Conservation (phyloP, 2,113 vertebrate genomes). For the Mustelus asterias region DNA sequence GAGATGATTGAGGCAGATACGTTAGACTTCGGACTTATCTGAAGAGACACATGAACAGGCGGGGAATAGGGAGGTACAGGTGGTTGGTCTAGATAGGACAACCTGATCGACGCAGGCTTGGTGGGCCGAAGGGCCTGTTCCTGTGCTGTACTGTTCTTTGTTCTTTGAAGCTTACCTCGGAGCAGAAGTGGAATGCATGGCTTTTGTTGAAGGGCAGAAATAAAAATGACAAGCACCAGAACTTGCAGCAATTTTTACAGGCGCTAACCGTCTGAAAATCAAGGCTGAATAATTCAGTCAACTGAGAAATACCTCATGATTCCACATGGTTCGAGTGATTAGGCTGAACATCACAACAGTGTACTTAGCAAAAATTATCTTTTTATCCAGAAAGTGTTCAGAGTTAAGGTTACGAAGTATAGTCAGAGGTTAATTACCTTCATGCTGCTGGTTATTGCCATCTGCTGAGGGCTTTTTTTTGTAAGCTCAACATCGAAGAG, state of each 20-base stretch:
- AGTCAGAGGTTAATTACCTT: conserved; percentile 4
- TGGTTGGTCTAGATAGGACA: too few relatives aligned
- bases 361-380: not conserved
- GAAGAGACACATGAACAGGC: too few relatives aligned
- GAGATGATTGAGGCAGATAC: too few relatives aligned
- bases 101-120: too few relatives aligned
- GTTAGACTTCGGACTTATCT: too few relatives aligned
- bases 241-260: not conserved
- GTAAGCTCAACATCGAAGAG: too few relatives aligned
- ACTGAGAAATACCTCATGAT: not conserved
- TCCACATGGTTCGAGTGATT: not conserved
- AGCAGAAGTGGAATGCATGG: not conserved
- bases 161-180: not conserved
- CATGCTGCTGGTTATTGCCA: not conserved
- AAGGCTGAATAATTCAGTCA: not conserved
- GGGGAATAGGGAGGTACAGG: too few relatives aligned
- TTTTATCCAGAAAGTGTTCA: not conserved
- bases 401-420: not conserved
- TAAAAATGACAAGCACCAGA: not conserved
- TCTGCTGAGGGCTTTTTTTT: not conserved
- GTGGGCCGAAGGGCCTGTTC: too few relatives aligned
- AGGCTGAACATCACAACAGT: not conserved
- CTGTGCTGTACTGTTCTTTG: too few relatives aligned
- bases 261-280: not conserved
- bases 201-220: not conserved